phyloP scores from a whole-genome alignment of 2,888 invertebrate genomes.

The Danaus chrysippus region DNA sequence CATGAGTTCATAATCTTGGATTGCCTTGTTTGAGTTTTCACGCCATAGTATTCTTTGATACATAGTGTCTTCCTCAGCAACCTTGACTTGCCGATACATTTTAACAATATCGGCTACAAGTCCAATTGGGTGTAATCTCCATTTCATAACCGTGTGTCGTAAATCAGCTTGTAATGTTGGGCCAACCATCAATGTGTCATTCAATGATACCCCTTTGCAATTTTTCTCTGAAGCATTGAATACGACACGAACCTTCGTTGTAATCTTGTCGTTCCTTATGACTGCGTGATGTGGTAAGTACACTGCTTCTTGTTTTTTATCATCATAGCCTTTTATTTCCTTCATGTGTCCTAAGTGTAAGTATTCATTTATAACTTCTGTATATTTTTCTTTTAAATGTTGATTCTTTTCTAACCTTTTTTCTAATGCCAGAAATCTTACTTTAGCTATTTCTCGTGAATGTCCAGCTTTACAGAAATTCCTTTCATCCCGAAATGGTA shows the following conservation, averaged over 20 bases:
- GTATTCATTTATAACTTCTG: conserved; percentile 21
- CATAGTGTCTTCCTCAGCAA: conserved; percentile 24
- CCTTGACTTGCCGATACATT: conserved; percentile 6
- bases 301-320: conserved; percentile 9
- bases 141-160: conserved; percentile 30
- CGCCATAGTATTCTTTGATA: conserved; percentile 27
- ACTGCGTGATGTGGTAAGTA: conserved; percentile 23
- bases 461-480: conserved; percentile 11
- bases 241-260: conserved; percentile 18
- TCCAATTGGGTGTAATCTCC: conserved; percentile 28
- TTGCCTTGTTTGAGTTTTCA: conserved; percentile 8
- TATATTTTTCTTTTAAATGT: conserved; percentile 20
- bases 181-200: conserved; percentile 20
- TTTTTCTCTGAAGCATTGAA: conserved; percentile 6
- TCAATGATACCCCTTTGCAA: conserved; percentile 11
- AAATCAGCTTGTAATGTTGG: conserved; percentile 30
- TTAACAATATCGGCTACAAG: conserved; percentile 21
- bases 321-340: conserved; percentile 7
- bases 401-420: conserved; percentile 13
- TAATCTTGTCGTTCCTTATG: conserved; percentile 13
- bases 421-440: conserved; percentile 15
- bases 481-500: conserved; percentile 20
- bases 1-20: conserved; percentile 28
- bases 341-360: conserved; percentile 13
- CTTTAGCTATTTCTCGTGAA: conserved; percentile 16